These are phyloP conservation scores for Tipula helvola DNA, from an alignment of 2,888 invertebrate genomes.

Conservation along the genomic window DNA sequence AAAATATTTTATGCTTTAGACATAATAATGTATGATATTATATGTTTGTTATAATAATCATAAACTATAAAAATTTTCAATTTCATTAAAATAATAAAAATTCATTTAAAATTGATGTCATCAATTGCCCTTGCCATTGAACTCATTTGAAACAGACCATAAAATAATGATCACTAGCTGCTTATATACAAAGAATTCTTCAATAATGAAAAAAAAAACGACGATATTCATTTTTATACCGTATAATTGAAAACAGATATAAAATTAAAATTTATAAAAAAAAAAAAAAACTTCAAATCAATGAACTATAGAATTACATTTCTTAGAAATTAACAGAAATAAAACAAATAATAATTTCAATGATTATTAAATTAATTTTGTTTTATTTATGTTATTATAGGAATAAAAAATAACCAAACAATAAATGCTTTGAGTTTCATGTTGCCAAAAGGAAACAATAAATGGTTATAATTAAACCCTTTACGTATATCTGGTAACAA, in stretches of 20 bases:
- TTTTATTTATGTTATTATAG: neutral
- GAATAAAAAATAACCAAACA: neutral
- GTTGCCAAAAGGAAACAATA: neutral
- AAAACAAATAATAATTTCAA: neutral
- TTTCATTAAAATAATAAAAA: no score
- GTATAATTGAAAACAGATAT: neutral
- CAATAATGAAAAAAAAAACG: neutral
- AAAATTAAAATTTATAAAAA: neutral
- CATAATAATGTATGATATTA: no score
- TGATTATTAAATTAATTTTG: neutral
- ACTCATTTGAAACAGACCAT: neutral
- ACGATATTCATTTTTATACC: neutral
- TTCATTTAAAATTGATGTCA: neutral
- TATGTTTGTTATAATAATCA: no score
- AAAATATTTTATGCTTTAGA: no score
- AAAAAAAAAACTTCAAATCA: neutral
- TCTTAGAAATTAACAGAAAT: neutral
- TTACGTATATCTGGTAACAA: no score
- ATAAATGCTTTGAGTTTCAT: neutral
- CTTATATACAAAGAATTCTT: neutral
- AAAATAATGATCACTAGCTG: neutral
- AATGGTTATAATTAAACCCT: neutral
- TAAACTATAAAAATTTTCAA: no score
- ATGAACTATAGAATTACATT: neutral
- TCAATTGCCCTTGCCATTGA: neutral